These are phyloP conservation scores for Euwallacea fornicatus DNA, from an alignment of 1,140 invertebrate species.

Conservation along the genomic window DNA sequence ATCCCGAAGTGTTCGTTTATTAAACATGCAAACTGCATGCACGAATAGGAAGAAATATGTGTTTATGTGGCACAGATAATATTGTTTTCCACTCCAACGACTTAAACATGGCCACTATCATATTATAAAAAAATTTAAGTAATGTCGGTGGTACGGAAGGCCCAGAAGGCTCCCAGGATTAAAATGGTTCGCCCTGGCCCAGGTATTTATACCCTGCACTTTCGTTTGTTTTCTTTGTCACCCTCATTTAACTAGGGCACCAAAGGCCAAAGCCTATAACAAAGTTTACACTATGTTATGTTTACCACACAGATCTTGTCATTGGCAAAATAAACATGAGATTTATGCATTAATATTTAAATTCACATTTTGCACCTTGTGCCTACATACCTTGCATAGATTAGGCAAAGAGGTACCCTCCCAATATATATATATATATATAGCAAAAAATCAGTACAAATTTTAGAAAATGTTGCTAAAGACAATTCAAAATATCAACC, in stretches of 20 bases:
- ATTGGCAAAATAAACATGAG: slow-evolving; percentile 9
- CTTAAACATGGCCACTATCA: slow-evolving; percentile 50
- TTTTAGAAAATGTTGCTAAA: no score
- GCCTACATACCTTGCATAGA: no score
- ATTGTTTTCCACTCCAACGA: slow-evolving; percentile 45
- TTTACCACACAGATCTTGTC: slow-evolving; percentile 22
- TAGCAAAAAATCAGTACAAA: no score
- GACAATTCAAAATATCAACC: no score
- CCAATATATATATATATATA: no score
- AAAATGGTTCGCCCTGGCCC: slow-evolving; percentile 43
- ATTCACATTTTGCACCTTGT: no score
- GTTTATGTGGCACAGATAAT: slow-evolving; percentile 46
- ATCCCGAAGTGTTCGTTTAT: neutral
- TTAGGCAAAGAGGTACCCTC: no score
- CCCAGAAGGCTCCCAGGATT: slow-evolving; percentile 33
- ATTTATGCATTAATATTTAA: no score
- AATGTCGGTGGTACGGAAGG: slow-evolving; percentile 37
- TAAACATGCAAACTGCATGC: neutral
- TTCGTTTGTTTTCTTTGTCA: slow-evolving; percentile 32
- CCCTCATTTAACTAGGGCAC: slow-evolving; percentile 28
- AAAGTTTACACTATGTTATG: slow-evolving; percentile 20
- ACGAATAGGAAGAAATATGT: slow-evolving; percentile 19
- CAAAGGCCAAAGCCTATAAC: slow-evolving; percentile 10
- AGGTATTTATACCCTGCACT: slow-evolving; percentile 41
- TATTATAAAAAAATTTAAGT: slow-evolving; percentile 40